A percentile compares a stretch with the other conserved stretches of the same genome.
These are phyloP conservation scores for Torymus texanus DNA, from an alignment of 2,888 invertebrate genomes.

Conservation along the genomic window DNA sequence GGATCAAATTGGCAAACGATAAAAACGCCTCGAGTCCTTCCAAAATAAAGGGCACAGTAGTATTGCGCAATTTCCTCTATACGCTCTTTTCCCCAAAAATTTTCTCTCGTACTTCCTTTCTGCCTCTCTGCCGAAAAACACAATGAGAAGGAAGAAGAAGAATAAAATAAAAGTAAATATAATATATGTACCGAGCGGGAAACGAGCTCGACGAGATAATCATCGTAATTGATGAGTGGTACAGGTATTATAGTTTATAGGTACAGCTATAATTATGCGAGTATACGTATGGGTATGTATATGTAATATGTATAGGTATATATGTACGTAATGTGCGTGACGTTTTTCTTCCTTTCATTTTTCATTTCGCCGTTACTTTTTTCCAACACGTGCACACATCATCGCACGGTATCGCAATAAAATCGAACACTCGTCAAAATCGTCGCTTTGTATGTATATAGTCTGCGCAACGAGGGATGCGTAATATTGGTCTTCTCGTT, in stretches of 20 bases:
- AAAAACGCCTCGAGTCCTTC: slow-evolving; percentile 18
- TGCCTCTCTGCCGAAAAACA: background rate
- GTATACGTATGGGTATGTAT: background rate
- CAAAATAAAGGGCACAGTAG: background rate
- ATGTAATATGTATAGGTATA: background rate
- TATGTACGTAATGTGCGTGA: background rate
- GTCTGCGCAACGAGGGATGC: slow-evolving; percentile 12
- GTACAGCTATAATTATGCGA: no score
- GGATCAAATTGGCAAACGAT: slow-evolving; percentile 46
- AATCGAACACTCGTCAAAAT: slow-evolving; percentile 38
- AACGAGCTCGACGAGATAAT: slow-evolving; percentile 22
- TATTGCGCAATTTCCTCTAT: no score
- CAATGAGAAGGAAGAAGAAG: slow-evolving; percentile 2
- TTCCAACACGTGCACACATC: no score
- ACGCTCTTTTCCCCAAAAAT: no score
- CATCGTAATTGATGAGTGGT: slow-evolving; percentile 39
- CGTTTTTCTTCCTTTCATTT: slow-evolving; percentile 22
- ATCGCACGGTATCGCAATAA: slow-evolving; percentile 4
- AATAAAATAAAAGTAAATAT: background rate
- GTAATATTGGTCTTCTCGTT: slow-evolving; percentile 28
- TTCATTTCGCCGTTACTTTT: background rate
- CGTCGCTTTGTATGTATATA: slow-evolving; percentile 4
- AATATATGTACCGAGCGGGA: background rate
- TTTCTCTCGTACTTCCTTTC: background rate
- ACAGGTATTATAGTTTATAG: background rate